Evolutionary conservation across 64 coral and sea anemone species (phyloP), one percentile per base, ranked within the genome.

Genomic region (Cladopsammia gracilis): DNA sequence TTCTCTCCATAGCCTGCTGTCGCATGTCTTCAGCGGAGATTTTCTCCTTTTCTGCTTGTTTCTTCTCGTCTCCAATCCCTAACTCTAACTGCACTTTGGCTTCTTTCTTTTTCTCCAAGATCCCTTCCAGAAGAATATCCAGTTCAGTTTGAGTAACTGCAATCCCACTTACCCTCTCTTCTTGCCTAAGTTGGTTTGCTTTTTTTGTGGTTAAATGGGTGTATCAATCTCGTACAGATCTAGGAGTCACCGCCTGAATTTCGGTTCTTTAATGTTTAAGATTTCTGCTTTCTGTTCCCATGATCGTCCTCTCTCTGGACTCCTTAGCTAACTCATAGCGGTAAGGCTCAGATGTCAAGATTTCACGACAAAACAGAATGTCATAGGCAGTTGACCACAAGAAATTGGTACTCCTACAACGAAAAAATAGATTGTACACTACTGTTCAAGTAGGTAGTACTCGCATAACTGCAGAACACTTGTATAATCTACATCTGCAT

Each of bases 191-290:
- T 60, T 89, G 58, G 59, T 53, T 89, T 76, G 44, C 46, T 24
- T 62, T 76, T 76, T 75, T 77, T 61, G 70, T 16, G 49, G 15
- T 77, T 50, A 89, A 62, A 42, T 76, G 60, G 61, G 54, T 75
- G 64, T 76, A 78, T 62, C 87, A 49, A 89, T 89, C 87, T 62
- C 87, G 58, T 61, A 89, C 87, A 58, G 87, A 89, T 46, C 87
- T 13, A 44, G 70, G 44, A 45, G 48, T 89, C 45, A 77, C 73
- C 56, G n/a, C n/a, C 73, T 89, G 71, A 89, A 89, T 62, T 76
- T 78, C 77, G 71, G 51, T 62, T 77, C 57, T 89, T 50, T 73
- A 7, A 78, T 76, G 26, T 89, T 89, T 64, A 89, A 77, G 62
- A 77, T 75, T 62, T 78, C 25, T 44, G 71, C 70, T 61, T 77